Percentiles rank a stretch among this genome's conserved stretches.
phyloP scores from a whole-genome alignment of 2,797 vertebrate genomes.

The Spizella passerina region DNA sequence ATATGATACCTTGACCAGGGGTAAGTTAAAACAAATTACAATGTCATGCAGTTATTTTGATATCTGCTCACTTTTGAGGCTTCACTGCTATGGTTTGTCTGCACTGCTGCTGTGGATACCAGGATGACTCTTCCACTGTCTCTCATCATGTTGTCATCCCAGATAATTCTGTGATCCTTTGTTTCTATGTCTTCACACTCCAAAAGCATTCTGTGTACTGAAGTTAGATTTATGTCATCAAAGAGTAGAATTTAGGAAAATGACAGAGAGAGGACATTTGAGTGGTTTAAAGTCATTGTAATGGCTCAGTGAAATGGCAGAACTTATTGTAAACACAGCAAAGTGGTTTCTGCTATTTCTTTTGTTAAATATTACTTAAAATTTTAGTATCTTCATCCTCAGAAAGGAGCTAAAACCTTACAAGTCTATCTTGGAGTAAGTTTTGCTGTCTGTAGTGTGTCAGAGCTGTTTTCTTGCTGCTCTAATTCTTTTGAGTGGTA shows the following conservation, averaged over 20 bases:
- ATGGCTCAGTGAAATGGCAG: background rate
- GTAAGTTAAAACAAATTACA: slow-evolving; percentile 29
- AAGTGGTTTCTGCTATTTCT: background rate
- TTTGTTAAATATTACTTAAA: background rate
- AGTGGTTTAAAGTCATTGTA: background rate
- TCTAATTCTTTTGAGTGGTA: background rate
- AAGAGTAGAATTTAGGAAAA: background rate
- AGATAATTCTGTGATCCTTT: background rate
- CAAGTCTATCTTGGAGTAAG: background rate
- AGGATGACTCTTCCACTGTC: background rate
- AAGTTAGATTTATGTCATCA: background rate
- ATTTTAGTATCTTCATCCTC: background rate
- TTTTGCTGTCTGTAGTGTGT: background rate
- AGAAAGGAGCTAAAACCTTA: background rate
- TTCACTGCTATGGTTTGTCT: background rate
- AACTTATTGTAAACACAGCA: background rate
- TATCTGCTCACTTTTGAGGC: slow-evolving; percentile 12
- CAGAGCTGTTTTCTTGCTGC: background rate
- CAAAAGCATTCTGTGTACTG: background rate
- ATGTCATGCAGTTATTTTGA: background rate
- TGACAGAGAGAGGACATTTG: background rate
- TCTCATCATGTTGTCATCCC: background rate
- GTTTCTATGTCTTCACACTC: background rate
- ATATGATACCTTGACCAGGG: background rate
- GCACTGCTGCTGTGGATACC: background rate